Evolutionary conservation across 1,140 invertebrate genomes (phyloP).

Genomic region (Coelopa frigida): DNA sequence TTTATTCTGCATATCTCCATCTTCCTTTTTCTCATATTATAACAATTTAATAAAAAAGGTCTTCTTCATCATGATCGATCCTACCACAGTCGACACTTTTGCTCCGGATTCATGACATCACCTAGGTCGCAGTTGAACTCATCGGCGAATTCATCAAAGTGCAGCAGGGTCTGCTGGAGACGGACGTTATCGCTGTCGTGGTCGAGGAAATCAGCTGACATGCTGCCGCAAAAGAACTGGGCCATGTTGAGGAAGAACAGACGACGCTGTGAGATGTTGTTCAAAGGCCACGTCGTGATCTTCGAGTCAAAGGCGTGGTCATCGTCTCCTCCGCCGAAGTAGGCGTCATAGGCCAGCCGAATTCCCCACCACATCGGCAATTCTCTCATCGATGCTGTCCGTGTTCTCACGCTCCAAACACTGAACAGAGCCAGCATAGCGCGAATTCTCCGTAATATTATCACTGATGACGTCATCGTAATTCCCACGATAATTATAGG

Average conservation of each 20-base stretch:
- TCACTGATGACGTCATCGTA: background rate
- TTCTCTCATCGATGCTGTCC: slow-evolving; percentile 21
- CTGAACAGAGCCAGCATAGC: slow-evolving; percentile 7
- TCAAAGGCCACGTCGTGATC: background rate
- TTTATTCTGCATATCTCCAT: too few relatives aligned
- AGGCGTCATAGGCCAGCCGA: slow-evolving; percentile 23
- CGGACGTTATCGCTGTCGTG: slow-evolving; percentile 27
- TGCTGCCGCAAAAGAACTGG: slow-evolving; percentile 29
- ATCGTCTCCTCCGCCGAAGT: slow-evolving; percentile 9
- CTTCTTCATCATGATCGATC: too few relatives aligned
- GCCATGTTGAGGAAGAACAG: slow-evolving; percentile 33
- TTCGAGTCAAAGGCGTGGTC: background rate
- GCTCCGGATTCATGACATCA: slow-evolving; percentile 14
- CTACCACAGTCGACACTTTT: slow-evolving; percentile 25
- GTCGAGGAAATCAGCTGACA: slow-evolving; percentile 10
- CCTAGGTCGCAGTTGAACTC: slow-evolving; percentile 13
- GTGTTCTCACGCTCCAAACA: slow-evolving; percentile 22
- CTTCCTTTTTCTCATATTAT: too few relatives aligned
- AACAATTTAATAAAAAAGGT: too few relatives aligned
- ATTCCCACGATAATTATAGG: slow-evolving; percentile 20
- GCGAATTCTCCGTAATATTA: slow-evolving; percentile 3
- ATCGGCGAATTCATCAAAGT: slow-evolving; percentile 22
- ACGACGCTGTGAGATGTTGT: slow-evolving; percentile 12
- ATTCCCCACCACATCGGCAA: slow-evolving; percentile 29
- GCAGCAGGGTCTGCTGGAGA: slow-evolving; percentile 18